Base-by-base conservation (phyloP, 2,888 invertebrate species). In the Nemurella pictetii region DNA sequence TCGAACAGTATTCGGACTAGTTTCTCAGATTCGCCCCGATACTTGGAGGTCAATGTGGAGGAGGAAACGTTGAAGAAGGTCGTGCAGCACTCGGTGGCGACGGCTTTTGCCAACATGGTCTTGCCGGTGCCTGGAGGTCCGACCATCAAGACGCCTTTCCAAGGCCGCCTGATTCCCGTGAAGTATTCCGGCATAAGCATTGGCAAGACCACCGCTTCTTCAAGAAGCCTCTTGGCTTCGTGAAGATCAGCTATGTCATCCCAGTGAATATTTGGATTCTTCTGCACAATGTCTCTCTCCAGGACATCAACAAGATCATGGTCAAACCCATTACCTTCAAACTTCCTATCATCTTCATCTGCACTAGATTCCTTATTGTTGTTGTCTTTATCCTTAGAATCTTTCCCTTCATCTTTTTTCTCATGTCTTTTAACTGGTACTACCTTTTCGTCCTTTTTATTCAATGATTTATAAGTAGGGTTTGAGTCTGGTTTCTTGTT, bases 271-370 rank as follows among this genome's bases (percentile, higher is more conserved):
- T 94, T 94, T 0, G 96, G 96, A 89, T 96, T 95, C 88, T 93
- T 94, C 90, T 96, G 95, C 75, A 97, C 91, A 86, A 97, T 96
- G 89, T 97, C 97, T 28, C 85, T 29, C 83, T 86, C 86, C 87
- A 98, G 92, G 92, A 96, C 95, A 89, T 99, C 99, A 25, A 98
- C 98, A 85, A 99, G 92, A 89, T 98, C 99, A 32, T 95, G 93
- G 90, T 99, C 99, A 88, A 95, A 93, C 20, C 94, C 95, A 82
- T 94, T 93, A 7, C 95, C 94, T 89, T 98, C 98, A 92, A 98
- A 99, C 90, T 95, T 95, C 88, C 94, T 94, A 88, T 97, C 97
- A 85, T 96, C 96, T n/a, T 93, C 93, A 87, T 86, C 87, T 80
- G 83, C 84, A 25, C 84, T 32, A n/a, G 86, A 85, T 75, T 88